Evolutionary conservation across 2,888 invertebrate genomes (phyloP), one percentile per base, ranked within the genome.

Genomic region (Xestia c-nigrum): DNA sequence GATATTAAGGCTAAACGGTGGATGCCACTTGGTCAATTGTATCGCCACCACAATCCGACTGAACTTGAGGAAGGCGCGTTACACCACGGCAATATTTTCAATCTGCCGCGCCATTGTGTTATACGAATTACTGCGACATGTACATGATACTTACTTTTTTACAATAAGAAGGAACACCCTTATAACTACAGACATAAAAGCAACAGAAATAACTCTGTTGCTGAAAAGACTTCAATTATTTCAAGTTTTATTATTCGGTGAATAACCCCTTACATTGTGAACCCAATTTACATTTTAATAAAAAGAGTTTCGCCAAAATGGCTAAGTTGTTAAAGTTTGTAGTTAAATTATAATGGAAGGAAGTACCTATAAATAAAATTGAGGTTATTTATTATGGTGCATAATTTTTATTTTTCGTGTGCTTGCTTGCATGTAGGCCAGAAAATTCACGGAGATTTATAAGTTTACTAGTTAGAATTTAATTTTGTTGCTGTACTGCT

Each of bases 281-380:
- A 50, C 68, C 50, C 52, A 72, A 83, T 85, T 85, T 85, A 64
- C 86, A 85, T 85, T 85, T 85, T 85, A 78, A 74, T 76, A 85
- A 78, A 61, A 81, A 83, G 71, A 74, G 80, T 83, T 77, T 64
- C 61, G 43, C 31, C 55, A 59, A 76, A 85, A 82, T 74, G 71
- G 83, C 73, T 21, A 6, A 14, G 46, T 70, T 55, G 57, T 72
- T 79, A 69, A 72, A 85, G 31, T 74, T 64, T 72, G 64, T 55
- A 43, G 72, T 81, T 74, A 85, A 70, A 74, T 72, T 74, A 77
- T 81, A 81, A 81, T 72, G 66, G 31, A 57, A 59, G n/a, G 47
- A 21, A 55, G 12, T 55, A 40, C n/a, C 64, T 43, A 71, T 81
- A 77, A 57, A 78, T 81, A 68, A 78, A 74, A 72, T 71, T 81